Evolutionary conservation across 2,888 invertebrate genomes (phyloP).

Genomic region (Ormyrus labotus): DNA sequence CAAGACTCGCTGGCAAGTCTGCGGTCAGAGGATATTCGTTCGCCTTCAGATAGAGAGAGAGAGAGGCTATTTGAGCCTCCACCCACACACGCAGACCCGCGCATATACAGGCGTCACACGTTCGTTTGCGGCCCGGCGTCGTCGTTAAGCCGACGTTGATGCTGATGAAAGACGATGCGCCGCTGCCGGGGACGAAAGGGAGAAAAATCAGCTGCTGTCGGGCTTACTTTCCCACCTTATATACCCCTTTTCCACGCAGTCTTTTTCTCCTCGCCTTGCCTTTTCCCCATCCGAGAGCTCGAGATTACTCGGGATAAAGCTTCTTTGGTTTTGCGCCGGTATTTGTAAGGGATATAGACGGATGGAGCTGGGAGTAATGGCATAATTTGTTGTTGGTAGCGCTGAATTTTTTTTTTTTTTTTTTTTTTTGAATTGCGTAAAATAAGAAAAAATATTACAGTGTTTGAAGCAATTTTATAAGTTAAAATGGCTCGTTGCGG

Average conservation of each 20-base stretch:
- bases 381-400: neutral
- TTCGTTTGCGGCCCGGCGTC: slow-evolving; percentile 22
- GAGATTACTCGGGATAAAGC: slow-evolving; percentile 21
- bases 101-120: neutral
- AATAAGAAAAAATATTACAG: neutral
- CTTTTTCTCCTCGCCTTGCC: neutral
- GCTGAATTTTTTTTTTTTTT: neutral
- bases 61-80: slow-evolving; percentile 16
- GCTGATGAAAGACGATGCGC: slow-evolving; percentile 42
- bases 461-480: neutral
- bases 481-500: neutral
- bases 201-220: slow-evolving; percentile 15
- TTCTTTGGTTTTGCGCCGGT: neutral
- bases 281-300: neutral
- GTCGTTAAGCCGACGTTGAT: slow-evolving; percentile 46
- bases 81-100: neutral
- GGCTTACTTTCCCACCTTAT: neutral
- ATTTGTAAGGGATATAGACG: neutral
- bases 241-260: no score
- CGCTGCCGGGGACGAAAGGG: neutral
- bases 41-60: neutral
- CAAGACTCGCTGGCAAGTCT: neutral
- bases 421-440: no score
- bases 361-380: neutral
- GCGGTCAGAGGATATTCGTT: slow-evolving; percentile 9